Evolutionary conservation across 2,797 vertebrate genomes (phyloP).

Genomic region (Sphenodon punctatus): DNA sequence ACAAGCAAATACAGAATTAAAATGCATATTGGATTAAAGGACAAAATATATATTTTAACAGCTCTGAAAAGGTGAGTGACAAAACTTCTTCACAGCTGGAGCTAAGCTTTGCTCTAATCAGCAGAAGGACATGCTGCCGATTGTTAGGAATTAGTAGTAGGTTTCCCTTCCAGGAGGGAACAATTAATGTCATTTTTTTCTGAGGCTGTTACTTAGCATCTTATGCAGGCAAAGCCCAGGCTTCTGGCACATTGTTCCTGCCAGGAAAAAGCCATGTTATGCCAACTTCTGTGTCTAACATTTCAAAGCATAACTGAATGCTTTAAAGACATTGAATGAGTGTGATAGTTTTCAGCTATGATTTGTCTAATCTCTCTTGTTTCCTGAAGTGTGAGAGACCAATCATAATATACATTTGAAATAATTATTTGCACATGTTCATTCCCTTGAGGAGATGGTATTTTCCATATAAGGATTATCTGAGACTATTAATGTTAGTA

Average conservation of each 20-base stretch:
- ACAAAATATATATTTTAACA: neutral
- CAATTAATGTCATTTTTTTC: slow-evolving; percentile 7
- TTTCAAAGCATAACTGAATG: slow-evolving; percentile 25
- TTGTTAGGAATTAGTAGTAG: neutral
- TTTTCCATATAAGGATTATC: neutral
- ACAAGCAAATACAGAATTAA: neutral
- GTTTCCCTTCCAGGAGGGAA: slow-evolving; percentile 1
- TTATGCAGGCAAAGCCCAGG: neutral
- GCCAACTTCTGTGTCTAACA: neutral
- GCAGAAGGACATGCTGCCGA: neutral
- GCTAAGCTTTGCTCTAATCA: neutral
- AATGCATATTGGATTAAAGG: slow-evolving; percentile 14
- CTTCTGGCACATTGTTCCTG: neutral
- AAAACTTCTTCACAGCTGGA: neutral
- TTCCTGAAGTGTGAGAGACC: neutral
- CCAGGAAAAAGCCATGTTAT: neutral
- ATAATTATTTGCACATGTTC: neutral
- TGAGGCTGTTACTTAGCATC: neutral
- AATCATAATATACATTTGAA: neutral
- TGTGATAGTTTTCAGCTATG: neutral
- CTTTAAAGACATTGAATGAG: neutral
- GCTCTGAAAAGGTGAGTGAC: neutral
- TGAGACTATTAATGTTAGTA: neutral
- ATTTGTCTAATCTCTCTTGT: slow-evolving; percentile 6
- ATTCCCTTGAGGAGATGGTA: neutral